Percentiles rank a stretch among this genome's conserved stretches.
Conservation (phyloP, 2,797 vertebrate species). For the Chloroceryle amazona region DNA sequence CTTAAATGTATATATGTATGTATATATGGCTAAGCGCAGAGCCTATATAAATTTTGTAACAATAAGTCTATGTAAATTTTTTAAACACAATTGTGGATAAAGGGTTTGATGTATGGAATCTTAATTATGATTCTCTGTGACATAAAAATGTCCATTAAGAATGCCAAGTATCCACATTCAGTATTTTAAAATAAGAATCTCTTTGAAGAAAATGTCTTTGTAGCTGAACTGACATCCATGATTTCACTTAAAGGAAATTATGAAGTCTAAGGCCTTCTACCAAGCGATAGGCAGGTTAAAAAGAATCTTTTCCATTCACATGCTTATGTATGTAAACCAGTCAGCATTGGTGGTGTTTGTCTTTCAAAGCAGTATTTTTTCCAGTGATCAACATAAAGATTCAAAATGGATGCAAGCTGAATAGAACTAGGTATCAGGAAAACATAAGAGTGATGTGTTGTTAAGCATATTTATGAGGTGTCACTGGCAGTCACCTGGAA, state of each 20-base stretch:
- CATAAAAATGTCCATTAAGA: neutral
- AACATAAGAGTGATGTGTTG: neutral
- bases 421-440: neutral
- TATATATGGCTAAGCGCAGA: neutral
- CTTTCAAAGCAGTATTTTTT: constrained; percentile 12
- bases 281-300: neutral
- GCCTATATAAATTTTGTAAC: neutral
- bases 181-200: neutral
- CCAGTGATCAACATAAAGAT: neutral
- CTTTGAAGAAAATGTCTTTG: neutral
- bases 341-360: neutral
- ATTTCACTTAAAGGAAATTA: neutral
- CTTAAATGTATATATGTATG: neutral
- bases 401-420: neutral
- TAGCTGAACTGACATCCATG: neutral
- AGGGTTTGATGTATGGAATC: neutral
- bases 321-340: neutral
- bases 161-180: neutral
- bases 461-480: neutral
- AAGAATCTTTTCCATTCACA: neutral
- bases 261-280: neutral
- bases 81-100: neutral
- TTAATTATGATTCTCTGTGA: neutral
- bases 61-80: neutral
- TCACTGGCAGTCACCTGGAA: neutral